Conservation (phyloP, 2,797 vertebrate species). For the Erethizon dorsatum region DNA sequence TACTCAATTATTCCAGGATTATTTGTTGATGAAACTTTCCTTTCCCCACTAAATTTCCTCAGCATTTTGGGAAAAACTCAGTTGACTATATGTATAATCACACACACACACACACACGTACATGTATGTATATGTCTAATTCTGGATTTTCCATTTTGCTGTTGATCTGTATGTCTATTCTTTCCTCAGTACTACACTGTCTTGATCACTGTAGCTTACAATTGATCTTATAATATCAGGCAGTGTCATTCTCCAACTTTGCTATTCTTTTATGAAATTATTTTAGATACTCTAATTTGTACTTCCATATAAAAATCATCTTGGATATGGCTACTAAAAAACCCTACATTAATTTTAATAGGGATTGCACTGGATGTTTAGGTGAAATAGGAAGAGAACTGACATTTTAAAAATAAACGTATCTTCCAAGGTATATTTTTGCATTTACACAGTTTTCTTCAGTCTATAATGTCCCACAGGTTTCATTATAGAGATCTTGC, state of each 20-base stretch:
- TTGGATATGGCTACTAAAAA: background rate
- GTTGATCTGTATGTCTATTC: background rate
- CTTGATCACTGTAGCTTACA: background rate
- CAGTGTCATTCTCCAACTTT: background rate
- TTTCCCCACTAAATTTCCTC: background rate
- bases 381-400: background rate
- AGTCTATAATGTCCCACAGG: background rate
- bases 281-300: background rate
- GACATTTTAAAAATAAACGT: constrained; percentile 7
- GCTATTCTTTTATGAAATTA: background rate
- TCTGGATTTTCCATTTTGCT: constrained; percentile 5
- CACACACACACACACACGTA: background rate
- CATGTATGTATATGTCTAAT: background rate
- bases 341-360: constrained; percentile 4
- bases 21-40: background rate
- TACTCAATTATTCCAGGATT: background rate
- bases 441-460: background rate
- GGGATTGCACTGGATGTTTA: background rate
- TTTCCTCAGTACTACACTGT: background rate
- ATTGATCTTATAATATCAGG: background rate
- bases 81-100: background rate
- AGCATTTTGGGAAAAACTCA: background rate
- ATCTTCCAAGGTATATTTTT: background rate
- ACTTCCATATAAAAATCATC: constrained; percentile 31
- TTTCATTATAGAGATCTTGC: background rate